These are phyloP conservation scores for Bucorvus abyssinicus DNA, from an alignment of 2,797 vertebrate genomes.

Conservation along the genomic window DNA sequence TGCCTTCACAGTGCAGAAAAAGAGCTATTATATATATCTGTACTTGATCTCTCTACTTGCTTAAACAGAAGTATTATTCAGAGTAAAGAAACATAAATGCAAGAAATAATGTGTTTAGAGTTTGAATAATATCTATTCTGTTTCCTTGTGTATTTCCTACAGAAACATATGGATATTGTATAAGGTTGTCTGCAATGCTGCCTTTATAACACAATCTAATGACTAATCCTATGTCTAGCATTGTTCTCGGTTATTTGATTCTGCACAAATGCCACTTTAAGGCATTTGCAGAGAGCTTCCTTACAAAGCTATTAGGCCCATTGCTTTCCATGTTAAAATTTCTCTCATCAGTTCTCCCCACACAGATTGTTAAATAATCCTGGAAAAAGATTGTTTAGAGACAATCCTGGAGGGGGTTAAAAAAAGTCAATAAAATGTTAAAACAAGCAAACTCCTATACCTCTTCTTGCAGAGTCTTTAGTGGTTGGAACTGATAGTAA, in stretches of 20 bases:
- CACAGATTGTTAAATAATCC: not conserved
- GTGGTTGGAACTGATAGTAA: not conserved
- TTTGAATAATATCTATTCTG: not conserved
- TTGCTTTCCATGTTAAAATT: not conserved
- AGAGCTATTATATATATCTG: not conserved
- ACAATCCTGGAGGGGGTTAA: fast-evolving
- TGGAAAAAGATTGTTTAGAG: not conserved
- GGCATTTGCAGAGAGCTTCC: not conserved
- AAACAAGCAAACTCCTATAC: not conserved
- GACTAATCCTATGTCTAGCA: not conserved
- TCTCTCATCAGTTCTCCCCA: not conserved
- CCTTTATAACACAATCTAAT: not conserved
- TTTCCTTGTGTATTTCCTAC: not conserved
- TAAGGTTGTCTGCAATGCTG: not conserved
- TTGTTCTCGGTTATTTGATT: not conserved
- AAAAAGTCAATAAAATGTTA: not conserved
- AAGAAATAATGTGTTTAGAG: not conserved
- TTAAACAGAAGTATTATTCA: not conserved
- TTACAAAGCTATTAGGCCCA: not conserved
- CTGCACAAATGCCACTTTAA: not conserved
- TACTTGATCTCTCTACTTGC: not conserved
- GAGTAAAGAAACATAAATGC: not conserved
- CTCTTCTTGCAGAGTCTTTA: not conserved
- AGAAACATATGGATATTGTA: not conserved
- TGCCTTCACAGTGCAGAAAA: not conserved